Evolutionary conservation across 2,113 vertebrate genomes (phyloP).

Genomic region (Labeo rohita): DNA sequence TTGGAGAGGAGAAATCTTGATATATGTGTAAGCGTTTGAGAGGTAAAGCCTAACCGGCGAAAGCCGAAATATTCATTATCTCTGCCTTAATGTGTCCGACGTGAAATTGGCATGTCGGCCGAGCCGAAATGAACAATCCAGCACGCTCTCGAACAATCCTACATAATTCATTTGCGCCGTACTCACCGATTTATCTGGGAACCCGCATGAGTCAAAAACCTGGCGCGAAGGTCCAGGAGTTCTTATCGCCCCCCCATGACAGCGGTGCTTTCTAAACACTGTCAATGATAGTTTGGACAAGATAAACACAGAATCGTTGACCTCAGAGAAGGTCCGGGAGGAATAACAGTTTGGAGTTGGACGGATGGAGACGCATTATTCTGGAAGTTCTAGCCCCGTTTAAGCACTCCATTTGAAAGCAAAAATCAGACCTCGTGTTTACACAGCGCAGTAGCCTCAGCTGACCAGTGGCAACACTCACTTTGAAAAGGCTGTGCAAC

Average conservation of each 20-base stretch:
- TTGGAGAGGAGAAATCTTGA: conserved; percentile 27
- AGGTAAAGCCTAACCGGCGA: conserved; percentile 6
- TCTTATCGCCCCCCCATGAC: not conserved
- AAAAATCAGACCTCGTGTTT: conserved; percentile 7
- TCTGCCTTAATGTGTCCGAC: conserved; percentile 20
- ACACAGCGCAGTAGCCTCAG: not conserved
- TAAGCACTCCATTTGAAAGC: not conserved
- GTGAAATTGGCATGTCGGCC: not conserved
- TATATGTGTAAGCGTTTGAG: conserved; percentile 15
- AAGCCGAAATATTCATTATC: conserved; percentile 53
- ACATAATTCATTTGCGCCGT: not conserved
- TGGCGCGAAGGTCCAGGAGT: conserved; percentile 16
- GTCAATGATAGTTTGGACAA: conserved; percentile 29
- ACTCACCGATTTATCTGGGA: not conserved
- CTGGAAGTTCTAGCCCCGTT: not conserved
- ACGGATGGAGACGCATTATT: not conserved
- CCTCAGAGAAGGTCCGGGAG: conserved; percentile 8
- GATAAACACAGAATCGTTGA: conserved; percentile 40
- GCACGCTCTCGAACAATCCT: not conserved
- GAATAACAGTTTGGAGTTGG: conserved; percentile 15
- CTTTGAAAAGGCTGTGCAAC: conserved; percentile 12
- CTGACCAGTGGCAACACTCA: conserved; percentile 28
- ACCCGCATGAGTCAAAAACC: conserved; percentile 27
- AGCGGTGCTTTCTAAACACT: conserved; percentile 30
- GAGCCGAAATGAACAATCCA: not conserved